Evolutionary conservation across 2,797 vertebrate species (phyloP).

Genomic region (Sciaenops ocellatus): DNA sequence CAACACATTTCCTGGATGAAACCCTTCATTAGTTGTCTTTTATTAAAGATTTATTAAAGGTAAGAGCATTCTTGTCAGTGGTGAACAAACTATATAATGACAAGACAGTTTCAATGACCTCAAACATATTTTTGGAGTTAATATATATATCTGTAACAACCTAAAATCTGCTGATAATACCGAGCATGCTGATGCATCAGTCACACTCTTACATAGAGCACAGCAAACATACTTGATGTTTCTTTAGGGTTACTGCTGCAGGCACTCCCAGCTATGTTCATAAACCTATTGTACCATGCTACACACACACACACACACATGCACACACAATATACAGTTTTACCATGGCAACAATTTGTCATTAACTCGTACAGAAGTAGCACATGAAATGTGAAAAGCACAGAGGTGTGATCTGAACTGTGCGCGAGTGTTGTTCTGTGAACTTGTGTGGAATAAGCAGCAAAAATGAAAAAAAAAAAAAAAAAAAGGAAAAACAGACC

Average conservation of each 20-base stretch:
- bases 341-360: slow-evolving; percentile 42
- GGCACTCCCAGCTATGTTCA: neutral
- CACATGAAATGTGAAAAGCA: slow-evolving; percentile 8
- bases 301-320: too few relatives aligned
- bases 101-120: neutral
- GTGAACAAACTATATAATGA: neutral
- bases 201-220: neutral
- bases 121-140: neutral
- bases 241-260: neutral
- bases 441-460: slow-evolving; percentile 2
- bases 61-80: neutral
- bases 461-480: slow-evolving; percentile 10
- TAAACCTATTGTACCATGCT: neutral
- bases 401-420: slow-evolving; percentile 24
- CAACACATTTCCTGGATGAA: neutral
- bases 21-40: neutral
- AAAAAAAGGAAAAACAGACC: neutral
- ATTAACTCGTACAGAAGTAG: slow-evolving; percentile 47
- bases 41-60: neutral
- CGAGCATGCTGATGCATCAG: neutral
- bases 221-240: neutral
- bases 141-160: neutral
- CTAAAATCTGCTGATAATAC: neutral
- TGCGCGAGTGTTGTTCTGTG: slow-evolving; percentile 2
- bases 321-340: slow-evolving; percentile 20